Base-by-base conservation (phyloP, 2,113 vertebrate genomes). In the Herpailurus yagouaroundi region DNA sequence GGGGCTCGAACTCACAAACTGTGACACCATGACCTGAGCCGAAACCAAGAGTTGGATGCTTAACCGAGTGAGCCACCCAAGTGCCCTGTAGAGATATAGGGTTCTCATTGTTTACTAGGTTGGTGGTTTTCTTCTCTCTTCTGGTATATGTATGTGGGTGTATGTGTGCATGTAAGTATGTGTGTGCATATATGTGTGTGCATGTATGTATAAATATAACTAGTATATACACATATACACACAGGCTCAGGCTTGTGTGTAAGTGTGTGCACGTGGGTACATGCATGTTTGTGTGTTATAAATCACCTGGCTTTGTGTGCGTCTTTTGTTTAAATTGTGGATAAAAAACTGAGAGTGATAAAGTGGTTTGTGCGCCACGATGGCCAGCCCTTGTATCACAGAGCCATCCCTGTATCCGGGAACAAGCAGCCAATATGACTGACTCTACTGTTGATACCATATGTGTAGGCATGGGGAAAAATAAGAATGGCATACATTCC, bases 401-500 rank as follows among this genome's bases (percentile, higher is more conserved):
- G 29, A 45, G 29, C 21, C 38, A 52, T 0, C 18, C 15, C 2
- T 52, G 0, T 12, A 29, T 25, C 2, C 71, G 48, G 69, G 4
- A 5, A 31, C 25, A 76, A 83, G 9, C 2, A 14, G 2, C 57
- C 1, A 27, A 48, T 60, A 55, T n/a, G 21, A 73, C 2, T 38
- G 48, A 38, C 3, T 13, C 0, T 36, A 31, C 10, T 14, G 55
- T 1, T 3, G 27, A 4, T 7, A 16, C 27, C 1, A 3, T 29
- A 11, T 45, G 7, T 45, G 0, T 6, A 55, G 33, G 41, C 5
- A 50, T 0, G 25, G 29, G 45, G 27, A n/a, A 83, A 2, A 3
- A 41, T 93, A 94, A 36, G n/a, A 69, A 73, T 48, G 29, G 0
- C 10, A 36, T n/a, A 36, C 1, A 9, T 23, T 3, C 4, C 23